These are phyloP conservation scores for Ptychoptera albimana DNA, from an alignment of 2,888 invertebrate genomes.

Conservation along the genomic window DNA sequence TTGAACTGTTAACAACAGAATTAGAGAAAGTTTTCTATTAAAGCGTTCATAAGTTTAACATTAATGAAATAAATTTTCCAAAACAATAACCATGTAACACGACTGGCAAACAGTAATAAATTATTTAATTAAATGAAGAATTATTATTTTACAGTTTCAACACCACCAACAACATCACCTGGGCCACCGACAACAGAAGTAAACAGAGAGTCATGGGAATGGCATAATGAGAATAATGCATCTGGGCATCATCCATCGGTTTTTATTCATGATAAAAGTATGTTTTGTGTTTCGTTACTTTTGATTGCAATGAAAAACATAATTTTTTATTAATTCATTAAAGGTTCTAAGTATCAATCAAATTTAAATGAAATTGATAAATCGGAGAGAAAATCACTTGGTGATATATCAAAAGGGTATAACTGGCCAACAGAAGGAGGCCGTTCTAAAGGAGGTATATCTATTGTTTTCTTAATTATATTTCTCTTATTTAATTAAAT, in stretches of 20 bases:
- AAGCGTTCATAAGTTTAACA: too few species aligned
- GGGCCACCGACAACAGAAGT: conserved; percentile 54
- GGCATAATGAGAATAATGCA: conserved; percentile 38
- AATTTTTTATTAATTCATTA: conserved; percentile 23
- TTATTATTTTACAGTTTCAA: conserved; percentile 42
- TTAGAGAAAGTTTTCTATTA: too few species aligned
- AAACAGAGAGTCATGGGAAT: conserved; percentile 27
- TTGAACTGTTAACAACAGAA: too few species aligned
- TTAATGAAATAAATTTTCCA: too few species aligned
- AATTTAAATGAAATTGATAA: conserved; percentile 65
- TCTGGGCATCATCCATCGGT: conserved; percentile 47
- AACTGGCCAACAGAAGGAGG: conserved; percentile 36
- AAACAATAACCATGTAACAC: too few species aligned
- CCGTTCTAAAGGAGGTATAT: conserved; percentile 18
- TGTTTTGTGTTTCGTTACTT: background rate
- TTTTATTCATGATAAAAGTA: conserved; percentile 18
- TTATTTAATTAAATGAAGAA: conserved; percentile 3
- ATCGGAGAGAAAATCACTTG: conserved; percentile 54
- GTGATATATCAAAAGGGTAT: conserved; percentile 39
- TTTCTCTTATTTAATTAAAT: too few species aligned
- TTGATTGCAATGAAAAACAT: background rate
- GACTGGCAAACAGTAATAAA: too few species aligned
- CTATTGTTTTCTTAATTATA: too few species aligned
- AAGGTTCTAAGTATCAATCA: conserved; percentile 60
- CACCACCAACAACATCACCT: conserved; percentile 66